Percentiles rank a stretch among this genome's conserved stretches.
These are phyloP conservation scores for Heliconius ethilla DNA, from an alignment of 2,888 invertebrate genomes.

Conservation along the genomic window DNA sequence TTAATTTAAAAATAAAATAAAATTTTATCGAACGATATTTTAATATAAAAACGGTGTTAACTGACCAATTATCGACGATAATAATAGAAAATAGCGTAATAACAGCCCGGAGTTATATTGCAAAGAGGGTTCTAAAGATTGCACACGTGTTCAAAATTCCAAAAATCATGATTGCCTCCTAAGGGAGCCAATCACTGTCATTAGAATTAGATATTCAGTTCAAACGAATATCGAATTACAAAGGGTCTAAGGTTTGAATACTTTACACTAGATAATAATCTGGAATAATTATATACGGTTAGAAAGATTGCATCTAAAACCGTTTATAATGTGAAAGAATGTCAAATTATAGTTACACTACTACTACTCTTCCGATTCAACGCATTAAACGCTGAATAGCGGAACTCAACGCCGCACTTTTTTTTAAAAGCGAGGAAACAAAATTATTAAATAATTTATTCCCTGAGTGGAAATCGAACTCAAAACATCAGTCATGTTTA, in stretches of 20 bases:
- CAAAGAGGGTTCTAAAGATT: constrained; percentile 70
- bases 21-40: constrained; percentile 26
- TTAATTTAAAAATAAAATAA: constrained; percentile 8
- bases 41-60: constrained; percentile 43
- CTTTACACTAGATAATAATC: constrained; percentile 32
- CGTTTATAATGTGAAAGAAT: neutral
- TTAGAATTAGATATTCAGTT: constrained; percentile 80
- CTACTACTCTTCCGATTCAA: neutral
- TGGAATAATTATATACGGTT: neutral
- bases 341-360: neutral
- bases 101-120: constrained; percentile 66
- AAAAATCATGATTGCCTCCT: constrained; percentile 80
- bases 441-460: no score
- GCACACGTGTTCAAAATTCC: constrained; percentile 78
- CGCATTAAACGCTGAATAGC: no score
- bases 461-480: no score
- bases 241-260: constrained; percentile 63
- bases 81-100: constrained; percentile 49
- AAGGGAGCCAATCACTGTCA: constrained; percentile 79
- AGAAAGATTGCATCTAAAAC: neutral
- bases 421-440: no score
- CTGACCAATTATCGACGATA: constrained; percentile 45
- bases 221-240: constrained; percentile 75
- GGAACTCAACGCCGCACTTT: no score
- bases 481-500: no score